Evolutionary conservation across 2,888 invertebrate species (phyloP).

Genomic region (Ochropacha duplaris): DNA sequence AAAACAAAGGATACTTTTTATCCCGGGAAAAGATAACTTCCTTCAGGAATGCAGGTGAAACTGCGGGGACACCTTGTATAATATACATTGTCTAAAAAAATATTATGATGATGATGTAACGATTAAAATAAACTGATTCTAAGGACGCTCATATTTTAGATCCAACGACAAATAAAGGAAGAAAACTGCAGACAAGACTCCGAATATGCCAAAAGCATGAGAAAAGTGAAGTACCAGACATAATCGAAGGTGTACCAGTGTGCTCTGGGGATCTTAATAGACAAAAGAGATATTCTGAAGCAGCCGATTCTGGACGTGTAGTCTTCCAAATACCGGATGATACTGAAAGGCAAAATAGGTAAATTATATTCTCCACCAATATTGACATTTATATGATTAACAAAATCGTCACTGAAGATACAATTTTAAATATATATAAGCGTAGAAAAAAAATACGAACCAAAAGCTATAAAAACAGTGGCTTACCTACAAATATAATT

Average conservation of each 20-base stretch:
- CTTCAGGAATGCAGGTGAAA: too few relatives aligned
- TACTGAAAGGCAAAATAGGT: constrained; percentile 58
- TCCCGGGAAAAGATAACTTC: too few relatives aligned
- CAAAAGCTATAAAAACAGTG: not conserved
- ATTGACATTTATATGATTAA: too few relatives aligned
- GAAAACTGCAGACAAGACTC: constrained; percentile 64
- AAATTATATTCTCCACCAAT: constrained; percentile 16
- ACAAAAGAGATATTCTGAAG: constrained; percentile 49
- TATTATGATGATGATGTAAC: not conserved
- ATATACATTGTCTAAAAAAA: not conserved
- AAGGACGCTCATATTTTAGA: constrained; percentile 44
- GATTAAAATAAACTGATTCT: not conserved
- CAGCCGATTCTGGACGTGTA: constrained; percentile 53
- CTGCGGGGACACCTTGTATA: too few relatives aligned
- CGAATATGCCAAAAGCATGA: constrained; percentile 72
- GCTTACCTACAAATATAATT: not conserved
- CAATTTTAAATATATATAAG: not conserved
- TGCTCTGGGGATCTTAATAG: constrained; percentile 63
- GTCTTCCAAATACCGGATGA: constrained; percentile 70
- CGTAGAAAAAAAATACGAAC: not conserved
- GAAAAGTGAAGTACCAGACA: constrained; percentile 78
- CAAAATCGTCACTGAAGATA: not conserved
- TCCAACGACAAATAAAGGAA: constrained; percentile 61
- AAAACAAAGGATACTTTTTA: too few relatives aligned
- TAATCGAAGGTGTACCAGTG: constrained; percentile 79